Base-by-base conservation (phyloP, 2,113 vertebrate genomes). In the Tachuris rubrigastra region DNA sequence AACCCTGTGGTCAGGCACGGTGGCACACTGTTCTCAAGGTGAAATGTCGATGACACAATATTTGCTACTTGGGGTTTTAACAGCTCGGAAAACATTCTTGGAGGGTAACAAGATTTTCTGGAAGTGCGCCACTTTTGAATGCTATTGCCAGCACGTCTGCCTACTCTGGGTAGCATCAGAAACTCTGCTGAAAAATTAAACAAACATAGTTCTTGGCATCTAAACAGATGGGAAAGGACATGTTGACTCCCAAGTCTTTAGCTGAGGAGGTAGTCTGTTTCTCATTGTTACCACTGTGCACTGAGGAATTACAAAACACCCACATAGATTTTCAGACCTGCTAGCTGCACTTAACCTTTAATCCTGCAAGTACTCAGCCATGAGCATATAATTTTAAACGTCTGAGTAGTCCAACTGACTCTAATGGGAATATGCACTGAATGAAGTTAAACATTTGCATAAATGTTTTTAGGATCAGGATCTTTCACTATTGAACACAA, bases 261-360 rank as follows among this genome's bases (percentile, higher is more conserved):
- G 74, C 91, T 93, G 89, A 95, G 84, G 89, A 96, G 85, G 87
- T 91, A 96, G 71, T 91, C 89, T 96, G 93, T 75, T 96, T 87
- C 95, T 96, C 77, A 92, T 96, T 97, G 94, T 96, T 97, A 94
- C 89, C 94, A 96, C 87, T 46, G 71, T 85, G 84, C 89, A 85
- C 74, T 58, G 74, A 87, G 89, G 89, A 95, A 96, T 79, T 96
- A 87, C 91, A 75, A 96, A 97, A 96, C 95, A 94, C 87, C 95
- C 95, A 95, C 94, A 87, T 5, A 85, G 95, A 95, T 93, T 97
- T 97, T 95, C 77, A 97, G 85, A 96, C 93, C 91, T 96, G 84
- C 89, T 96, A 96, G 93, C 89, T 95, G 95, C 94, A 95, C 96
- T 97, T 97, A 97, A 96, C 96, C 94, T 96, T 95, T 96, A 96